phyloP scores from a whole-genome alignment of 1,140 invertebrate genomes.

The Aphelenchoides fujianensis region DNA sequence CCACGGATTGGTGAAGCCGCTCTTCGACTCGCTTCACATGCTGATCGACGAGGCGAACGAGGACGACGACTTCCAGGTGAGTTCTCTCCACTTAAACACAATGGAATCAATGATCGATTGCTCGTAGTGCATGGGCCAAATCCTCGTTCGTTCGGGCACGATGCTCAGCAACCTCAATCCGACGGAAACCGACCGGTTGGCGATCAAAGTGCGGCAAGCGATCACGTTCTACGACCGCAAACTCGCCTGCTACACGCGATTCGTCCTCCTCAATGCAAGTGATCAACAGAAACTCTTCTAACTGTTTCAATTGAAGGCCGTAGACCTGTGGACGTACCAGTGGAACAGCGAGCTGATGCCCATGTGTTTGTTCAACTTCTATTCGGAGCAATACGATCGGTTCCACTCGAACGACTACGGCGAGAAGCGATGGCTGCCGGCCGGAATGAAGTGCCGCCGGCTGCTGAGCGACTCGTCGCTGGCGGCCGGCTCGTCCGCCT shows the following conservation, averaged over 20 bases:
- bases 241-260: slow-evolving; percentile 1
- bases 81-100: no score
- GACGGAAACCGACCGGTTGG: not conserved
- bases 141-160: slow-evolving; percentile 13
- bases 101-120: no score
- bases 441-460: slow-evolving; percentile 2
- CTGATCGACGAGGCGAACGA: not conserved
- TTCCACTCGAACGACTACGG: slow-evolving; percentile 17
- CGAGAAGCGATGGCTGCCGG: slow-evolving; percentile 15
- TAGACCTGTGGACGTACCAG: slow-evolving; percentile 12
- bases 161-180: not conserved
- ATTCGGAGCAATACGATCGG: not conserved
- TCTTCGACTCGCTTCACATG: slow-evolving; percentile 10
- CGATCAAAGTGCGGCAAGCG: not conserved
- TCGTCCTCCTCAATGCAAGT: not conserved
- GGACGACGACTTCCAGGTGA: slow-evolving; percentile 11
- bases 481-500: not conserved
- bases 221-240: not conserved
- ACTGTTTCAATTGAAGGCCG: not conserved
- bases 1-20: slow-evolving; percentile 9
- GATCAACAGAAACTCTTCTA: not conserved
- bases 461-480: not conserved
- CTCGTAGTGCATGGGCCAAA: slow-evolving; percentile 16
- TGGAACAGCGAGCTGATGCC: slow-evolving; percentile 20
- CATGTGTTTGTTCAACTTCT: slow-evolving; percentile 8